Evolutionary conservation across 1,140 invertebrate genomes (phyloP).

Genomic region (Scaptomyza hsui): DNA sequence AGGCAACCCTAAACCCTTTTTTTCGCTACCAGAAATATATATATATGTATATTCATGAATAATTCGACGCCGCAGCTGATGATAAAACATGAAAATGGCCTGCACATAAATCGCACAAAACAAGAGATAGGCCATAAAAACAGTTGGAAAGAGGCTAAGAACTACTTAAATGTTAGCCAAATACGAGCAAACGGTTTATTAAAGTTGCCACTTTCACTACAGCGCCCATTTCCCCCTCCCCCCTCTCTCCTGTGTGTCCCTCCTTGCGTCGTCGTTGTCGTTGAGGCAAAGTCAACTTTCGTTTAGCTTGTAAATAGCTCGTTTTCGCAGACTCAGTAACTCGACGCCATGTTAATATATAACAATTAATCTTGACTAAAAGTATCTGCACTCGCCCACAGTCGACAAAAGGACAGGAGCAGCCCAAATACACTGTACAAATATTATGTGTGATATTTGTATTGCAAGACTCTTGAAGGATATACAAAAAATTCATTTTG

Average conservation of each 20-base stretch:
- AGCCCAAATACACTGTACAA: slow-evolving; percentile 3
- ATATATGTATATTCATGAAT: slow-evolving; percentile 61
- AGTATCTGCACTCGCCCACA: slow-evolving; percentile 64
- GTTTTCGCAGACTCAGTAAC: slow-evolving; percentile 82
- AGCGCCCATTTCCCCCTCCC: no score
- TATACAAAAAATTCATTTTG: no score
- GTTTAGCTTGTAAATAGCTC: slow-evolving; percentile 84
- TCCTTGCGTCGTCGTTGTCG: slow-evolving; percentile 35
- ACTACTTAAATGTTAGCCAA: slow-evolving; percentile 62
- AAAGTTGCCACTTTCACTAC: slow-evolving; percentile 22
- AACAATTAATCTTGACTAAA: slow-evolving; percentile 83
- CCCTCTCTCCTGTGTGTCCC: background rate
- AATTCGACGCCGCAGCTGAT: slow-evolving; percentile 74
- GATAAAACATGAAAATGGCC: slow-evolving; percentile 80
- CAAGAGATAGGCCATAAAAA: slow-evolving; percentile 64
- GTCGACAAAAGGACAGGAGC: slow-evolving; percentile 8
- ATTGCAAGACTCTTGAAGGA: background rate
- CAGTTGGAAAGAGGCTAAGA: slow-evolving; percentile 5
- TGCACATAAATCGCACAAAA: slow-evolving; percentile 74
- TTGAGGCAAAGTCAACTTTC: slow-evolving; percentile 80
- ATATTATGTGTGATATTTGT: background rate
- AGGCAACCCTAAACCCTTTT: slow-evolving; percentile 67
- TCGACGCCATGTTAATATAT: slow-evolving; percentile 83
- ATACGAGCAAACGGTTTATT: slow-evolving; percentile 15
- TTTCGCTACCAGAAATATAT: slow-evolving; percentile 1